Conservation (phyloP, 1,140 invertebrate genomes). For the Steinernema khuongi region DNA sequence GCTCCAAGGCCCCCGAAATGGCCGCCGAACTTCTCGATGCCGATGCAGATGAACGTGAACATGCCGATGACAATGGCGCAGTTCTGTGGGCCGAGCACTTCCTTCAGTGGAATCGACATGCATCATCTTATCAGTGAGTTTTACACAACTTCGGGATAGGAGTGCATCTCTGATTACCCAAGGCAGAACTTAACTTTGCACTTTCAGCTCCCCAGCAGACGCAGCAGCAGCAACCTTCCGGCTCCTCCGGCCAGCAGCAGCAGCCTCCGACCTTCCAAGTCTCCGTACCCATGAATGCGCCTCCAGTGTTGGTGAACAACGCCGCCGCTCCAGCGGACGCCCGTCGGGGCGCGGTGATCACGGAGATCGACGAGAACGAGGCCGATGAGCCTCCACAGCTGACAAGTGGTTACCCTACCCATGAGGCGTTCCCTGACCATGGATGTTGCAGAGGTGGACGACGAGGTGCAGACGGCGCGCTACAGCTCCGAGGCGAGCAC, state of each 20-base stretch:
- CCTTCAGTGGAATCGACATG: slow-evolving; percentile 2
- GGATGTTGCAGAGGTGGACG: not conserved
- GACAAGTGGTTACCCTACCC: not conserved
- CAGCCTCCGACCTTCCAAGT: not conserved
- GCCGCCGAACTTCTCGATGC: not conserved
- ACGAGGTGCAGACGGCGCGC: not conserved
- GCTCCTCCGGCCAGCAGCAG: not conserved
- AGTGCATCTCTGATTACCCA: too few relatives aligned
- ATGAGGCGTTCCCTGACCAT: not conserved
- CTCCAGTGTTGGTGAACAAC: not conserved
- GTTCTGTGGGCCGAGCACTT: not conserved
- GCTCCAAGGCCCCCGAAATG: not conserved
- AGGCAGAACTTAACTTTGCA: not conserved
- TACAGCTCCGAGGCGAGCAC: not conserved
- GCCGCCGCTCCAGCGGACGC: too few relatives aligned
- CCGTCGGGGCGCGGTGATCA: not conserved
- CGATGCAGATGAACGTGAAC: not conserved
- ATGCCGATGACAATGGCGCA: not conserved
- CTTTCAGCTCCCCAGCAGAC: not conserved
- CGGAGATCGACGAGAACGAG: not conserved
- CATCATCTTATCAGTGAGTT: not conserved
- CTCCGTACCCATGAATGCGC: not conserved
- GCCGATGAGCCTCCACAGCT: not conserved
- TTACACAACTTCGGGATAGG: too few relatives aligned
- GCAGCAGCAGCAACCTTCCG: not conserved